These are phyloP conservation scores for Mandrillus leucophaeus DNA, from an alignment of 2,113 vertebrate genomes.

Conservation along the genomic window DNA sequence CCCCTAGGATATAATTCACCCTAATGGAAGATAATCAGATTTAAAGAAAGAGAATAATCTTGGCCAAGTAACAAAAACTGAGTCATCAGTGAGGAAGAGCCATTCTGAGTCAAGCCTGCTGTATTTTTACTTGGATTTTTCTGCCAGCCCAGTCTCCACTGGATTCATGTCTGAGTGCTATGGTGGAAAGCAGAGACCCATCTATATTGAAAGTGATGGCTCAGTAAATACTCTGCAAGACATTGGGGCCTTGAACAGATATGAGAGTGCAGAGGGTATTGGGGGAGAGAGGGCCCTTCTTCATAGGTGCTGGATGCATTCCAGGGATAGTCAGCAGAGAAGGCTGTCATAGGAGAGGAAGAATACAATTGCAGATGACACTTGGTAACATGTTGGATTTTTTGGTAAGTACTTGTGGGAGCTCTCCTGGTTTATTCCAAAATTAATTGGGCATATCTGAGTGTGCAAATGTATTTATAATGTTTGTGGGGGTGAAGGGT, in stretches of 20 bases:
- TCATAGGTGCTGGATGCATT: rapidly evolving
- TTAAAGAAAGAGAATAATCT: background rate
- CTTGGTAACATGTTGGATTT: rapidly evolving
- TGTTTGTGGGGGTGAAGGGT: background rate
- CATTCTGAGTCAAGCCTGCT: background rate
- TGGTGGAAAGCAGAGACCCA: background rate
- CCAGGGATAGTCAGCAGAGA: background rate
- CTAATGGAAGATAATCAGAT: background rate
- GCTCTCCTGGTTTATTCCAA: background rate
- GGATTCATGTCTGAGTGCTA: background rate
- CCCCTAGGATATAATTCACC: background rate
- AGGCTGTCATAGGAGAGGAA: no score
- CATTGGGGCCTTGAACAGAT: background rate
- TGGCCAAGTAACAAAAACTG: background rate
- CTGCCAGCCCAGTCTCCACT: background rate
- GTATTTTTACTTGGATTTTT: background rate
- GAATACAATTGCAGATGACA: no score
- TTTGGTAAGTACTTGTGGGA: background rate
- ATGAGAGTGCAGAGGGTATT: rapidly evolving
- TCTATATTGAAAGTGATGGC: background rate
- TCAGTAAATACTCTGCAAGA: background rate
- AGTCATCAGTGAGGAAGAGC: background rate
- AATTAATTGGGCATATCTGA: background rate
- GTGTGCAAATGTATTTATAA: background rate
- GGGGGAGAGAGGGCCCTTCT: background rate